Conservation (phyloP, 2,113 vertebrate species). For the Bufo gargarizans region DNA sequence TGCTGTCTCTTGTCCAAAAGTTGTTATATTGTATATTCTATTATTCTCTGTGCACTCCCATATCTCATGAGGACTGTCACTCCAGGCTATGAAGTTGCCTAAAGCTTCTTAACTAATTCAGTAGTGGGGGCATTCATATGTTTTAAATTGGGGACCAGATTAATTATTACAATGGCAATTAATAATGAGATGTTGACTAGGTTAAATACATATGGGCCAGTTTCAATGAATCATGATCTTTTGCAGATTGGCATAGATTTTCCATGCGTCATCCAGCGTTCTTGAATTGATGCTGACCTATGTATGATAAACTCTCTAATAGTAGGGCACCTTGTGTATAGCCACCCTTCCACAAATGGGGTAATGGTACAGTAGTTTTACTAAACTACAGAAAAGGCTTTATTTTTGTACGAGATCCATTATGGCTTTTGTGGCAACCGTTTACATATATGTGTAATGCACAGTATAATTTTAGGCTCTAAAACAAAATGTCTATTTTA, state of each 20-base stretch:
- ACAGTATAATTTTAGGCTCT: slow-evolving; percentile 9
- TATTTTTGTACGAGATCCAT: slow-evolving; percentile 33
- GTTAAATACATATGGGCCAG: background rate
- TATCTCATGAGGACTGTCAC: background rate
- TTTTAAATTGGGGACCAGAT: too few relatives aligned
- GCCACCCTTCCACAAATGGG: background rate
- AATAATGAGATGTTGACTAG: background rate
- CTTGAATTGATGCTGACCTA: background rate
- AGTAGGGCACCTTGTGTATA: background rate
- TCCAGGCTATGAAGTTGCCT: background rate
- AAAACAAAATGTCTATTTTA: slow-evolving; percentile 21
- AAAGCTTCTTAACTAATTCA: background rate
- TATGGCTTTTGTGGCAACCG: slow-evolving; percentile 18
- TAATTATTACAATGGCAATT: background rate
- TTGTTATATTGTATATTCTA: background rate
- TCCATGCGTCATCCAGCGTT: background rate
- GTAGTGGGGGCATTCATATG: background rate
- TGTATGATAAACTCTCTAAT: background rate
- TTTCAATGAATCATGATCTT: background rate
- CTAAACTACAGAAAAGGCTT: background rate
- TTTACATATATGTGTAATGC: slow-evolving; percentile 14
- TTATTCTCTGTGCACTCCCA: background rate
- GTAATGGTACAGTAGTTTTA: background rate
- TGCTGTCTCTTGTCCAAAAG: background rate
- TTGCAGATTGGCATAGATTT: background rate